Evolutionary conservation across 2,797 vertebrate genomes (phyloP).

Genomic region (Anableps anableps): DNA sequence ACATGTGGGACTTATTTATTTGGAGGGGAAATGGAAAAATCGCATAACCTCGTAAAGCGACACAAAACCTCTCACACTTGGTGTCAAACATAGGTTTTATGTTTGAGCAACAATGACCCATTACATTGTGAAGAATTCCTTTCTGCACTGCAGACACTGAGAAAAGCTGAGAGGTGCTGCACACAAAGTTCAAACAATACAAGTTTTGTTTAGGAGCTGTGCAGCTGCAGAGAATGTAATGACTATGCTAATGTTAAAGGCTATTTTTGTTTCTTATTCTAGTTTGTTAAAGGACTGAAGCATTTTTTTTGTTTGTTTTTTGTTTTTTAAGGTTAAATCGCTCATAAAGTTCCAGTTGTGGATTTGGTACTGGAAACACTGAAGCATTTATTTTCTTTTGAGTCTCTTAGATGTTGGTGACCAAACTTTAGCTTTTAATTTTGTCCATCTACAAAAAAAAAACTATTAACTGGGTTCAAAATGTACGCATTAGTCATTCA

Average conservation of each 20-base stretch:
- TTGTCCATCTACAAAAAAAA: background rate
- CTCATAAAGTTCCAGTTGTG: background rate
- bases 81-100: conserved; percentile 15
- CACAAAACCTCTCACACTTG: conserved; percentile 4
- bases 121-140: background rate
- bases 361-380: background rate
- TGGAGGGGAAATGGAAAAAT: conserved; percentile 9
- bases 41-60: conserved; percentile 22
- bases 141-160: background rate
- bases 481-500: background rate
- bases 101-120: conserved; percentile 14
- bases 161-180: background rate
- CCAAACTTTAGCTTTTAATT: background rate
- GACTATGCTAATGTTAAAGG: background rate
- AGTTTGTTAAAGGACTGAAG: too few species aligned
- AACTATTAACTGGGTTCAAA: background rate
- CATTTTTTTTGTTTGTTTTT: too few species aligned
- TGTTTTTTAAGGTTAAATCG: background rate
- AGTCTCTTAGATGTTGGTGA: background rate
- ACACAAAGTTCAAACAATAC: background rate
- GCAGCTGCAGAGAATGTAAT: background rate
- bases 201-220: background rate
- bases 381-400: background rate
- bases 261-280: background rate
- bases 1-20: conserved; percentile 20